Conservation (phyloP, 2,797 vertebrate genomes). For the Sebastes umbrosus region DNA sequence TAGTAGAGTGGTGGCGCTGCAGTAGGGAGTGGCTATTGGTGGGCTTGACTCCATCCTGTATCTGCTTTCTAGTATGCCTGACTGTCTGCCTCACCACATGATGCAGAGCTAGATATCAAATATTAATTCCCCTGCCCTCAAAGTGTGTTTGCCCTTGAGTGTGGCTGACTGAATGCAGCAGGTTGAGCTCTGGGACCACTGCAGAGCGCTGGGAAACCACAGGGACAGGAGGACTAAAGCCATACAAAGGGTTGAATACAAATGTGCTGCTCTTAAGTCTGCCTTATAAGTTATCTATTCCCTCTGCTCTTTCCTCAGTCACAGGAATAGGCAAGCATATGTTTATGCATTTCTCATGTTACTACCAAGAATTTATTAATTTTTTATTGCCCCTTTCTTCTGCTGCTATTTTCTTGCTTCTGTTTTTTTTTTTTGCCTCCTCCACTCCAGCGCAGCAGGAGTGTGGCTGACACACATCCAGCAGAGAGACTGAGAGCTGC, state of each 20-base stretch:
- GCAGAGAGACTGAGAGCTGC: not conserved
- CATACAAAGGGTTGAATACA: constrained; percentile 14
- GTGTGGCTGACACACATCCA: not conserved
- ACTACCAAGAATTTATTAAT: not conserved
- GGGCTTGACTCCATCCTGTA: constrained; percentile 18
- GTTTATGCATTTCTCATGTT: constrained; percentile 12
- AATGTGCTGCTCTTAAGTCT: constrained; percentile 10
- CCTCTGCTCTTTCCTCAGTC: constrained; percentile 9
- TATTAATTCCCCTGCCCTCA: constrained; percentile 70
- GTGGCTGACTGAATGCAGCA: constrained; percentile 60
- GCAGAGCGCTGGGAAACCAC: constrained; percentile 45
- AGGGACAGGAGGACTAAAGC: constrained; percentile 28
- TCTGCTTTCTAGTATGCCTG: constrained; percentile 26
- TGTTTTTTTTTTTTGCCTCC: not conserved
- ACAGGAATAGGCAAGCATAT: not conserved
- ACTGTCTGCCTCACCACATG: constrained; percentile 63
- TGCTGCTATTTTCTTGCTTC: not conserved
- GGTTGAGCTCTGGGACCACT: constrained; percentile 58
- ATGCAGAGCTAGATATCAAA: constrained; percentile 74
- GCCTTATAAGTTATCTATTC: not conserved
- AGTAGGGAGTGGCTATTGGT: constrained; percentile 36
- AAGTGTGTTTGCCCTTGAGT: constrained; percentile 69
- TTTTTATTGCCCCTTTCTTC: not conserved
- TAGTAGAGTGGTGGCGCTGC: constrained; percentile 5
- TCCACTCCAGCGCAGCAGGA: not conserved